A percentile compares a stretch with the other conserved stretches of the same genome.
These are phyloP conservation scores for Copsychus sechellarum DNA, from an alignment of 2,113 vertebrate species.

Conservation along the genomic window DNA sequence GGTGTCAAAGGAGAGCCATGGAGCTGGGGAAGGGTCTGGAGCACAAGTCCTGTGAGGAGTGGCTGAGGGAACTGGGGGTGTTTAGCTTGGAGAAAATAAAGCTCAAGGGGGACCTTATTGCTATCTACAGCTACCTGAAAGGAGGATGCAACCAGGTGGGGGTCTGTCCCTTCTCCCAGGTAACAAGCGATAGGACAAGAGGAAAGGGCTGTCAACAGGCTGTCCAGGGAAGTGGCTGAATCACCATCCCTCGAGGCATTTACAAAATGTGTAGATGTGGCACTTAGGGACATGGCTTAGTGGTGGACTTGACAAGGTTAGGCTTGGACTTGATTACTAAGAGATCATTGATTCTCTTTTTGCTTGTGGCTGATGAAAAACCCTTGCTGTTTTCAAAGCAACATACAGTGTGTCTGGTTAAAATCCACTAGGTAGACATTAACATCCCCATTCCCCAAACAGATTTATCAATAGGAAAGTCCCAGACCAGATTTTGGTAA, in stretches of 20 bases:
- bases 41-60: background rate
- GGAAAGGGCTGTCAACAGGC: background rate
- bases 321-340: background rate
- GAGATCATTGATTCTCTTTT: background rate
- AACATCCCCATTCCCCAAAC: background rate
- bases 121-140: background rate
- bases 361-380: background rate
- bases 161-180: background rate
- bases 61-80: background rate
- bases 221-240: background rate
- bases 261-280: background rate
- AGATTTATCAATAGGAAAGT: background rate
- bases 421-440: background rate
- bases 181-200: rapidly evolving
- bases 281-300: background rate
- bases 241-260: background rate
- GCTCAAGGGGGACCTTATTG: background rate
- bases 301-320: background rate
- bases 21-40: background rate
- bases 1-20: background rate
- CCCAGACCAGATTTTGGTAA: background rate
- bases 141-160: background rate
- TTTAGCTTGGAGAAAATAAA: background rate
- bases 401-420: background rate
- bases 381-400: background rate